Evolutionary conservation across 2,888 invertebrate species (phyloP).

Genomic region (Dromius quadrimaculatus): DNA sequence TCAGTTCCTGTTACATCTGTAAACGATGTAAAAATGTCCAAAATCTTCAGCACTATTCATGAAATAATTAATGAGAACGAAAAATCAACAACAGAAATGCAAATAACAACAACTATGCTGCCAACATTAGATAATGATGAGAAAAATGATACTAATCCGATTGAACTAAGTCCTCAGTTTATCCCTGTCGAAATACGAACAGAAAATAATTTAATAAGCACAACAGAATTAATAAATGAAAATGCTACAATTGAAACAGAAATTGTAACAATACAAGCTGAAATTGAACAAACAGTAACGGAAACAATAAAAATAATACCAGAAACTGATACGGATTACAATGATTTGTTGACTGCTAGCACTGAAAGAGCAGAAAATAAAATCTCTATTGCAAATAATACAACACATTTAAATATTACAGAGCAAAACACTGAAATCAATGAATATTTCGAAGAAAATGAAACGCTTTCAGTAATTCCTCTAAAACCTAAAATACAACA

Average conservation of each 20-base stretch:
- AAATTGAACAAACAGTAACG: constrained; percentile 59
- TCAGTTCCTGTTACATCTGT: too few species aligned
- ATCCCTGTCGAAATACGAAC: constrained; percentile 55
- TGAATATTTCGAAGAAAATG: constrained; percentile 48
- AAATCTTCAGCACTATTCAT: constrained; percentile 52
- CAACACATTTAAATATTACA: constrained; percentile 57
- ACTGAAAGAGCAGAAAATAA: constrained; percentile 47
- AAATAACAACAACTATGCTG: constrained; percentile 61
- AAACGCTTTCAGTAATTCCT: constrained; percentile 59
- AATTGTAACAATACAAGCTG: constrained; percentile 58
- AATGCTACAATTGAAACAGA: constrained; percentile 54
- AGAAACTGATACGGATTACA: constrained; percentile 48
- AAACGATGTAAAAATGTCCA: constrained; percentile 41
- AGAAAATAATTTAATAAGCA: constrained; percentile 36
- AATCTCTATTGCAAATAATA: background rate
- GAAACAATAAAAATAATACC: constrained; percentile 56
- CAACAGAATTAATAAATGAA: constrained; percentile 19
- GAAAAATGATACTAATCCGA: constrained; percentile 68
- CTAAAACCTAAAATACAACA: constrained; percentile 53
- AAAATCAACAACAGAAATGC: constrained; percentile 49
- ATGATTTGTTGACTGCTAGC: constrained; percentile 44
- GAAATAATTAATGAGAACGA: constrained; percentile 60
- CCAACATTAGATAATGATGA: constrained; percentile 69
- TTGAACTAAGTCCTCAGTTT: constrained; percentile 63
- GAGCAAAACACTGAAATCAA: background rate